Evolutionary conservation across 1,140 invertebrate species (phyloP).

Genomic region (Brachionus koreanus): DNA sequence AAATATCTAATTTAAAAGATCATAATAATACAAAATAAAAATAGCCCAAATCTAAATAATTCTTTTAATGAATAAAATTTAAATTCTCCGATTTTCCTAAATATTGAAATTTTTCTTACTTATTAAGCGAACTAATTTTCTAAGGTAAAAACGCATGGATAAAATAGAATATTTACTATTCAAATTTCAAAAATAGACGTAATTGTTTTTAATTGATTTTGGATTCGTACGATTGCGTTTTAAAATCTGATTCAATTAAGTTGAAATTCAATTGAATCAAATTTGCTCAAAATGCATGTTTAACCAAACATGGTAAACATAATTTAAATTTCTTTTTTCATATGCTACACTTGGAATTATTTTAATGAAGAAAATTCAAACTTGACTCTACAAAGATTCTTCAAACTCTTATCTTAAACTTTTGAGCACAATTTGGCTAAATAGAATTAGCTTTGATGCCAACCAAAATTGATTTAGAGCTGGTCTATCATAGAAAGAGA

Average conservation of each 20-base stretch:
- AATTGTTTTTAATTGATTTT: not conserved
- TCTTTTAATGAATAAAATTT: not conserved
- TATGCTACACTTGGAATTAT: not conserved
- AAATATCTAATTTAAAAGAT: no score
- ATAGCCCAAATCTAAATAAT: no score
- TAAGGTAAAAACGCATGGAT: not conserved
- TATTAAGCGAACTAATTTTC: not conserved
- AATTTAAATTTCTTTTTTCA: not conserved
- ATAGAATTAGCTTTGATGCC: not conserved
- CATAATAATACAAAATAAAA: no score
- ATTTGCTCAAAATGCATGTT: not conserved
- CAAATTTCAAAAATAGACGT: not conserved
- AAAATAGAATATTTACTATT: not conserved
- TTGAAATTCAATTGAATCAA: not conserved
- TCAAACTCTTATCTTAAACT: no score
- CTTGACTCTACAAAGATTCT: no score
- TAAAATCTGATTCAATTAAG: not conserved
- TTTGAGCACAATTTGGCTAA: no score
- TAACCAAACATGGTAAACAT: not conserved
- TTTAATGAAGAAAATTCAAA: not conserved
- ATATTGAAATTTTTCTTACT: not conserved
- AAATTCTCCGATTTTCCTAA: not conserved
- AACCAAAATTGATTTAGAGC: not conserved
- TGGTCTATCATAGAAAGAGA: not conserved
- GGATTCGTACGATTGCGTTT: not conserved